phyloP scores from a whole-genome alignment of 2,888 invertebrate genomes.

The Microctonus aethiopoides region DNA sequence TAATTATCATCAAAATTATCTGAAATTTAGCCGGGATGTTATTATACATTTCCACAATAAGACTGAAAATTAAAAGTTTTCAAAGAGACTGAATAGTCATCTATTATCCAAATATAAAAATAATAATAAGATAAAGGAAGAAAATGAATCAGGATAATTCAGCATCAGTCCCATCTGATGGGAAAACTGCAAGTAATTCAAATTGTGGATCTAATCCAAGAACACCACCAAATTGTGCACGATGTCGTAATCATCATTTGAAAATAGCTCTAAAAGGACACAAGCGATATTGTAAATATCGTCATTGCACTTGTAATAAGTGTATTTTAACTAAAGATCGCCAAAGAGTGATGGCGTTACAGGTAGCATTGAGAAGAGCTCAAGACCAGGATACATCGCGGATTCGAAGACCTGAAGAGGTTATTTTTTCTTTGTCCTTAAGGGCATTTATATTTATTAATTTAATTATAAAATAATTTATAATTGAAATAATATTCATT shows the following conservation, averaged over 20 bases:
- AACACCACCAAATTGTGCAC: conserved; percentile 87
- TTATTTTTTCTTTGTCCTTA: conserved; percentile 47
- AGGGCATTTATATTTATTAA: too few relatives aligned
- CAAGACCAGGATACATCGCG: conserved; percentile 83
- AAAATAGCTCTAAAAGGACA: conserved; percentile 91
- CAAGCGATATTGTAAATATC: conserved; percentile 90
- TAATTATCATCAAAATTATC: neutral
- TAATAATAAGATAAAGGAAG: too few relatives aligned
- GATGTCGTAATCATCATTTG: conserved; percentile 91
- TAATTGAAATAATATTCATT: neutral
- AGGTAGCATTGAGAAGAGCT: conserved; percentile 85
- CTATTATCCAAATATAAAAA: conserved; percentile 21
- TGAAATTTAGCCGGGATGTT: neutral
- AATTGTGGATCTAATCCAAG: conserved; percentile 36
- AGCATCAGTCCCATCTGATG: conserved; percentile 33
- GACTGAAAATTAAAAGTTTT: neutral
- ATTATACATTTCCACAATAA: neutral
- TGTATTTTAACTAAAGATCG: conserved; percentile 88
- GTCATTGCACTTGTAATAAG: conserved; percentile 86
- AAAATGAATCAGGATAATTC: conserved; percentile 41
- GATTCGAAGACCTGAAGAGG: conserved; percentile 47
- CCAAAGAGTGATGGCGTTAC: conserved; percentile 89
- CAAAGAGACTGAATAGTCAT: neutral
- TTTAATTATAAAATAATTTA: too few relatives aligned
- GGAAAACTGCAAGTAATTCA: conserved; percentile 25